Evolutionary conservation across 2,797 vertebrate genomes (phyloP).

Genomic region (Pseudomugil gertrudae): DNA sequence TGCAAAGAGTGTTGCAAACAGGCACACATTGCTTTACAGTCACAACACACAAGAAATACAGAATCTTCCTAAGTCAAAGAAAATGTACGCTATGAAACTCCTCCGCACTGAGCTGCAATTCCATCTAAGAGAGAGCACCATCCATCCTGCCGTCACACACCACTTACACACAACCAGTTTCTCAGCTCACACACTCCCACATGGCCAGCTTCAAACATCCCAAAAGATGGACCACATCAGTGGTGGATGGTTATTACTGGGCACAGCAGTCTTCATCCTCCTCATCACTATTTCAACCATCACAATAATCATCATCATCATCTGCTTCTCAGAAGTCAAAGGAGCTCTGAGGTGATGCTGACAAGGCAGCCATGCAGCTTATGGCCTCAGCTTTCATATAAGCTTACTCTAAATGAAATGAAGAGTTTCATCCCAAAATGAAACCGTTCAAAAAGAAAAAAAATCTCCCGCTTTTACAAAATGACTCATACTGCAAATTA

Average conservation of each 20-base stretch:
- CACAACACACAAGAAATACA: background rate
- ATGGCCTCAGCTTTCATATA: slow-evolving; percentile 43
- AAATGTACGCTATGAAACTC: background rate
- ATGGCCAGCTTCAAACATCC: slow-evolving; percentile 39
- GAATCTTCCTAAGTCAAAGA: background rate
- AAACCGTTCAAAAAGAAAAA: slow-evolving; percentile 2
- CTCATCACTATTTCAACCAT: slow-evolving; percentile 4
- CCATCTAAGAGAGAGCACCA: slow-evolving; percentile 5
- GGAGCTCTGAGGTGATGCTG: slow-evolving; percentile 50
- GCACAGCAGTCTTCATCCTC: slow-evolving; percentile 16
- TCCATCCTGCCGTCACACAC: slow-evolving; percentile 17
- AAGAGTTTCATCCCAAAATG: slow-evolving; percentile 40
- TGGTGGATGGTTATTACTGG: slow-evolving; percentile 32
- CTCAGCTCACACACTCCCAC: slow-evolving; percentile 21
- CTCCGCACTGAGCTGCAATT: background rate
- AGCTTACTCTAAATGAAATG: slow-evolving; percentile 19
- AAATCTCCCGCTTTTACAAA: slow-evolving; percentile 1
- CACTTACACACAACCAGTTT: background rate
- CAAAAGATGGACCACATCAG: slow-evolving; percentile 39
- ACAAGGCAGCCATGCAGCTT: slow-evolving; percentile 51
- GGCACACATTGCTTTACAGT: background rate
- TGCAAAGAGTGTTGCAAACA: background rate
- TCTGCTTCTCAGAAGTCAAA: slow-evolving; percentile 9
- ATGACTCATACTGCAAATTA: slow-evolving; percentile 47
- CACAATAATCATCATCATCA: slow-evolving; percentile 16